A percentile compares a stretch with the other conserved stretches of the same genome.
Evolutionary conservation across 2,797 vertebrate species (phyloP).

Genomic region (Lacerta viridis): DNA sequence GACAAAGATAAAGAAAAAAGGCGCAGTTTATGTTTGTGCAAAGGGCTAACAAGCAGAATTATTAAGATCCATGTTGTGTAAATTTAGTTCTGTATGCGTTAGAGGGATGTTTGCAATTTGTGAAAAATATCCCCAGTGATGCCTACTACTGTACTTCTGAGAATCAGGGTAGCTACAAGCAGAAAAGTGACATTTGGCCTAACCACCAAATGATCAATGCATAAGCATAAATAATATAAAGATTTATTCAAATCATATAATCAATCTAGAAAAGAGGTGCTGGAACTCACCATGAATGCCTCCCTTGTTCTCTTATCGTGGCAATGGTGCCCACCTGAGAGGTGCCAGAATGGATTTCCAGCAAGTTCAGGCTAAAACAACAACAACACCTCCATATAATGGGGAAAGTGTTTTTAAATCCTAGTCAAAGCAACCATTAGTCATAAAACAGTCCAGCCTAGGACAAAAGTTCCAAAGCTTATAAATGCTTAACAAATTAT

Average conservation of each 20-base stretch:
- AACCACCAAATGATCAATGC: not conserved
- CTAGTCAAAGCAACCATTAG: not conserved
- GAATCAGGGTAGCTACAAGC: not conserved
- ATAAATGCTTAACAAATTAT: not conserved
- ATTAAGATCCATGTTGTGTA: not conserved
- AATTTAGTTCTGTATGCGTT: not conserved
- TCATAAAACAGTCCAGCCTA: not conserved
- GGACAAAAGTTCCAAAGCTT: not conserved
- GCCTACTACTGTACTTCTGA: not conserved
- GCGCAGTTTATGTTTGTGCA: not conserved
- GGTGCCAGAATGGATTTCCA: too few species aligned
- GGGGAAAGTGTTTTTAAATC: too few species aligned
- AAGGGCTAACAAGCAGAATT: not conserved
- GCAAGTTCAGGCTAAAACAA: too few species aligned
- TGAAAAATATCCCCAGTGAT: not conserved
- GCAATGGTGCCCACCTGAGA: too few species aligned
- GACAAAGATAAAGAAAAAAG: too few species aligned
- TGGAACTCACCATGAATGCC: too few species aligned
- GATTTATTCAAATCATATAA: not conserved
- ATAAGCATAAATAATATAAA: not conserved
- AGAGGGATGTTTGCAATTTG: not conserved
- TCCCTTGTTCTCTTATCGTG: too few species aligned
- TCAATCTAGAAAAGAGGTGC: too few species aligned
- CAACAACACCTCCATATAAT: too few species aligned
- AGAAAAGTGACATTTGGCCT: not conserved